phyloP scores from a whole-genome alignment of 2,888 invertebrate genomes.

The Nymphalis urticae region DNA sequence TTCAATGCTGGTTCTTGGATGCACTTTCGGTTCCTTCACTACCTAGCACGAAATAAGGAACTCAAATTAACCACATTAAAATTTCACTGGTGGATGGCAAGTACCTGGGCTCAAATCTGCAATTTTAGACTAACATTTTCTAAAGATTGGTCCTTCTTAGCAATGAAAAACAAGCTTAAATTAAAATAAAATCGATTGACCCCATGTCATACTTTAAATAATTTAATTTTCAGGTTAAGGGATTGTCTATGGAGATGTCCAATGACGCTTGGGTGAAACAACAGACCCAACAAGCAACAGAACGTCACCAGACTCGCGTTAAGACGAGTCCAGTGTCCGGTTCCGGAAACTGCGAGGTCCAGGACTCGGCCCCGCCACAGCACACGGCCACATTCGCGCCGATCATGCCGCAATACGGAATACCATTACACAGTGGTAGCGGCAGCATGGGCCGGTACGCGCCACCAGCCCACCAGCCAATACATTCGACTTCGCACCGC shows the following conservation, averaged over 20 bases:
- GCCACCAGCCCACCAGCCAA: conserved; percentile 77
- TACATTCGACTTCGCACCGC: conserved; percentile 79
- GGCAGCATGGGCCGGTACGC: conserved; percentile 77
- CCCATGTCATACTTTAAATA: neutral
- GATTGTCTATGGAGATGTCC: conserved; percentile 78
- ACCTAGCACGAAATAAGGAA: no score
- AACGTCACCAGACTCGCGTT: conserved; percentile 71
- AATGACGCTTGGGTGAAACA: conserved; percentile 78
- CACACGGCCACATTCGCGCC: conserved; percentile 72
- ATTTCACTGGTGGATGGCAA: no score
- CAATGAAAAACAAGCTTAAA: no score
- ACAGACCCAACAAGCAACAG: conserved; percentile 69
- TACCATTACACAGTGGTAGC: conserved; percentile 65
- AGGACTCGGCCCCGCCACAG: conserved; percentile 82
- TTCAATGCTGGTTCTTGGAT: no score
- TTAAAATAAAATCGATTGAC: no score
- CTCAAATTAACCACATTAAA: no score
- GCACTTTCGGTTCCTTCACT: no score
- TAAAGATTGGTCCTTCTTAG: no score
- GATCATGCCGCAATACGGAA: conserved; percentile 68
- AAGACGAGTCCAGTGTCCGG: conserved; percentile 76
- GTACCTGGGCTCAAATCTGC: no score
- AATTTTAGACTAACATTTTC: no score
- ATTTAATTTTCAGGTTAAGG: conserved; percentile 67
- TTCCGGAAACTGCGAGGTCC: conserved; percentile 69